Base-by-base conservation (phyloP, 1,140 invertebrate species). In the Heliothis subflexa region DNA sequence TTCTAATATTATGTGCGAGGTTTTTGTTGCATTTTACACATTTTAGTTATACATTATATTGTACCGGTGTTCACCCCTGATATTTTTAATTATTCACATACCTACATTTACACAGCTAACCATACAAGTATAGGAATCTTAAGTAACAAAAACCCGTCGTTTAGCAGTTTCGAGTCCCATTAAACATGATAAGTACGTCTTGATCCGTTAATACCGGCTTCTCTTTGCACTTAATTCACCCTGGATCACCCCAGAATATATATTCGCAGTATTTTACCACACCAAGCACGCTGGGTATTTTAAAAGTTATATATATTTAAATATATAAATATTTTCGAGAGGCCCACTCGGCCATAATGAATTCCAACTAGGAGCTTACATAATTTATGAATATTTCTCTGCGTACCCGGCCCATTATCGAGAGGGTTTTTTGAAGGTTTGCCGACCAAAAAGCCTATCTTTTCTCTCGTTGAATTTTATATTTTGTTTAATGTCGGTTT, bases 311-410 rank as follows among this genome's bases (percentile, higher is more conserved):
- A 40, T 62, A 64, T 47, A 62, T 62, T 45, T 64, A 16, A 47
- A 47, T 74, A 74, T 74, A 49, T 74, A 61, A 74, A 74, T 74
- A 74, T 61, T 74, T 74, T 61, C 16, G 18, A 74, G 57, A 49
- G 55, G 21, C n/a, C 68, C 50, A 71, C 18, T 49, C 55, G 55
- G 61, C 71, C 55, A 74, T 74, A 61, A 74, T 74, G 71, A 74
- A 61, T 74, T 61, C 55, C 55, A 74, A 74, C 71, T 74, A 74
- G 57, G 45, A 16, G 16, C 16, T 45, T 74, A 28, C 57, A 74
- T 74, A 61, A 74, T 59, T 74, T 74, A 74, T 74, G 71, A 74
- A 74, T 74, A 61, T 59, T 73, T 55, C 70, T 74, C 40, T 64
- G 10, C 33, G 33, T 50, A 54, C 71, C 71, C 71, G 40, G 55